Evolutionary conservation across 2,113 vertebrate genomes (phyloP).

Genomic region (Lepus americanus): DNA sequence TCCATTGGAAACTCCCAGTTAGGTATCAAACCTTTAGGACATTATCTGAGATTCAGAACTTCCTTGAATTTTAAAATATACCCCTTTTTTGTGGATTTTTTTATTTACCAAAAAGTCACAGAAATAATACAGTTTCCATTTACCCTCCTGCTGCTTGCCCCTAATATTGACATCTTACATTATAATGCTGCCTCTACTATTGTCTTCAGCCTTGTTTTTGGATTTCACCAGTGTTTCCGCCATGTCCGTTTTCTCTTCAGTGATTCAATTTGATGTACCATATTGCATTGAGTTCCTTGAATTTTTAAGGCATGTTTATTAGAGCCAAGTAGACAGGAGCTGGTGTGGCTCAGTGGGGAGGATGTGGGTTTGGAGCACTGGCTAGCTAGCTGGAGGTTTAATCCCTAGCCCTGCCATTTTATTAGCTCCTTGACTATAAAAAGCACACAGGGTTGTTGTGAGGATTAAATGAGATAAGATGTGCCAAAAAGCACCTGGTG

Average conservation of each 20-base stretch:
- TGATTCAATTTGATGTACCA: not conserved
- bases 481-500: slow-evolving; percentile 9
- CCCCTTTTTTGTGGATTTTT: slow-evolving; percentile 46
- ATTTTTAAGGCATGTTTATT: slow-evolving; percentile 63
- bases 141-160: not conserved
- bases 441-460: slow-evolving; percentile 48
- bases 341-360: slow-evolving; percentile 36
- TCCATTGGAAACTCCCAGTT: slow-evolving; percentile 24
- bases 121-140: not conserved
- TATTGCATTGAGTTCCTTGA: slow-evolving; percentile 52
- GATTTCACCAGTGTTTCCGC: slow-evolving; percentile 22
- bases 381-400: slow-evolving; percentile 23
- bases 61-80: slow-evolving; percentile 47
- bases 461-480: slow-evolving; percentile 61
- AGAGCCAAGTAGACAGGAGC: slow-evolving; percentile 37
- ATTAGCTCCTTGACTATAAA: slow-evolving; percentile 53
- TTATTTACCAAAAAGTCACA: slow-evolving; percentile 44
- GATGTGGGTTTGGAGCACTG: slow-evolving; percentile 48
- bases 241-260: slow-evolving; percentile 44
- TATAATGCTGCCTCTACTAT: slow-evolving; percentile 24
- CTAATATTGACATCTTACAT: slow-evolving; percentile 37
- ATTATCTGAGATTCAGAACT: slow-evolving; percentile 34
- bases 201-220: slow-evolving; percentile 22
- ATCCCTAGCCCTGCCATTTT: slow-evolving; percentile 46
- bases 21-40: slow-evolving; percentile 8